Percentiles rank a stretch among this genome's conserved stretches.
phyloP scores from a whole-genome alignment of 2,797 vertebrate species.

The Acomys russatus region DNA sequence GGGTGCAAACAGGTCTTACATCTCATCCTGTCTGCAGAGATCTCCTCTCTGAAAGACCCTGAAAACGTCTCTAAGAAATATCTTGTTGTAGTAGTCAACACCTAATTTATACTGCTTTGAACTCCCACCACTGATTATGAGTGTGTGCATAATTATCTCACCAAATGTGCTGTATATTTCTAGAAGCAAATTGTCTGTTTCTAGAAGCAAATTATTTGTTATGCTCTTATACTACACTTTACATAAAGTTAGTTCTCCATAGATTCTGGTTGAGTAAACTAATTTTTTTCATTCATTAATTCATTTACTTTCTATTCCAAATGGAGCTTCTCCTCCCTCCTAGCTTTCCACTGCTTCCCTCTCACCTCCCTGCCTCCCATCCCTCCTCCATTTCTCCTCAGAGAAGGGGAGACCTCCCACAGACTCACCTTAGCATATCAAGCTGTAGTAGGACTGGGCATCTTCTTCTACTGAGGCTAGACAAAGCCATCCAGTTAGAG shows the following conservation, averaged over 20 bases:
- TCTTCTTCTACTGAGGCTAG: too few species aligned
- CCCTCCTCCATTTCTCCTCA: too few species aligned
- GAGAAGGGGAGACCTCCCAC: too few species aligned
- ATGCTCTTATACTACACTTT: background rate
- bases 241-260: slow-evolving; percentile 24
- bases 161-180: background rate
- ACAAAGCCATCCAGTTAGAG: too few species aligned
- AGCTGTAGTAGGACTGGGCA: too few species aligned
- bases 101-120: background rate
- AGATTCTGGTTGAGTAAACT: slow-evolving; percentile 23
- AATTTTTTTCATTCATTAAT: background rate
- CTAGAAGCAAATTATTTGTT: slow-evolving; percentile 35
- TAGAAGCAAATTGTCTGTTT: slow-evolving; percentile 42
- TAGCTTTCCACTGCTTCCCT: too few species aligned
- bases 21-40: background rate
- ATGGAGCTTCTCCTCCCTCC: too few species aligned
- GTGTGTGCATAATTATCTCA: background rate
- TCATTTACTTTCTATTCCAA: too few species aligned
- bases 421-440: too few species aligned
- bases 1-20: background rate
- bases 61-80: background rate
- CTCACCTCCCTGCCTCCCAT: too few species aligned
- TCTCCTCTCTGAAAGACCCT: background rate
- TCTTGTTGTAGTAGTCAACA: background rate
- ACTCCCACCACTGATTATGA: background rate